A percentile compares a stretch with the other conserved stretches of the same genome.
Conservation (phyloP, 2,113 vertebrate genomes). For the Romanogobio albipinnatus region DNA sequence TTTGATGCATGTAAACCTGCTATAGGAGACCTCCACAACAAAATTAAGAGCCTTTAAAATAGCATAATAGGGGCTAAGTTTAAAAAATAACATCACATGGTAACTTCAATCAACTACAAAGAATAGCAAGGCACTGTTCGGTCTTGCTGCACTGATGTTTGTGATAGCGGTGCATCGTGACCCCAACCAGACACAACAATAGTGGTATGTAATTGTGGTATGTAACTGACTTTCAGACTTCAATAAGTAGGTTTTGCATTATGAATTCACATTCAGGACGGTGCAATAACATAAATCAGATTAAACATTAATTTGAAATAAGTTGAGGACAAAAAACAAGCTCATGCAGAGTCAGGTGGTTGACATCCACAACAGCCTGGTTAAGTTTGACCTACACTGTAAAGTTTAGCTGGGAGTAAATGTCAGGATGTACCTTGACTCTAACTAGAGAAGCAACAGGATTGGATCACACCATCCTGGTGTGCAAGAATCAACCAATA, state of each 20-base stretch:
- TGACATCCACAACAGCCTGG: slow-evolving; percentile 1
- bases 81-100: background rate
- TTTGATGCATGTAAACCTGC: no score
- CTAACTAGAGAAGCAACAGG: slow-evolving; percentile 11
- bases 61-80: no score
- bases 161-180: background rate
- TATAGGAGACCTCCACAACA: no score
- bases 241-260: background rate
- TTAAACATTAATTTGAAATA: background rate
- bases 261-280: background rate
- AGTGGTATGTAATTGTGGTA: background rate
- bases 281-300: background rate
- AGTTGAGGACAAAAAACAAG: background rate
- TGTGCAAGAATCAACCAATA: slow-evolving; percentile 60
- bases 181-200: slow-evolving; percentile 16
- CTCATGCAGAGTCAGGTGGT: background rate
- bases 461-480: slow-evolving; percentile 67
- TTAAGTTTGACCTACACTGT: slow-evolving; percentile 26
- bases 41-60: no score
- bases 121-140: background rate
- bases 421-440: slow-evolving; percentile 28
- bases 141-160: background rate
- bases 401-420: slow-evolving; percentile 4
- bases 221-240: background rate
- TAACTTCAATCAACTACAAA: background rate